Conservation (phyloP, 2,113 vertebrate species). For the Gnathonemus longibarbis region DNA sequence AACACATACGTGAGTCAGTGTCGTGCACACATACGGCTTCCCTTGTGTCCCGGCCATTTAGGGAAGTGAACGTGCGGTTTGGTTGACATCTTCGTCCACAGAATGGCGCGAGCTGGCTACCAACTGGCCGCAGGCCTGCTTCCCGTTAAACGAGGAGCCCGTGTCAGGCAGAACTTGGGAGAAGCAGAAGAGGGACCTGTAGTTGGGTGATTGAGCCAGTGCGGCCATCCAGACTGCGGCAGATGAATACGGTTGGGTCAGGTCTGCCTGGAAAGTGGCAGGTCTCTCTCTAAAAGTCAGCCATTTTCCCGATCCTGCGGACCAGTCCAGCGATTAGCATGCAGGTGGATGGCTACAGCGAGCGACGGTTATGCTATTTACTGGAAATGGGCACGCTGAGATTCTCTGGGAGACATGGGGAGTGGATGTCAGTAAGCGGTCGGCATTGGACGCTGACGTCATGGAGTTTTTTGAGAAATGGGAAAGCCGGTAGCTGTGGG, state of each 20-base stretch:
- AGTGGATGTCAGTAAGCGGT: background rate
- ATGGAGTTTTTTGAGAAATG: background rate
- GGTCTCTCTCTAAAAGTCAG: background rate
- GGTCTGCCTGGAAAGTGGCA: background rate
- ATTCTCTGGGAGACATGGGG: background rate
- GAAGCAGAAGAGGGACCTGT: background rate
- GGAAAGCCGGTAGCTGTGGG: background rate
- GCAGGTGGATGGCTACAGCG: background rate
- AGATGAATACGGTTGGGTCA: background rate
- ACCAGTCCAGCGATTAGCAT: background rate
- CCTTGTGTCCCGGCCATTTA: background rate
- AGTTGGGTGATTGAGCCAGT: background rate
- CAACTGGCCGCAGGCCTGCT: background rate
- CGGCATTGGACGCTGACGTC: background rate
- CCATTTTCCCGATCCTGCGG: background rate
- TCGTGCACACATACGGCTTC: background rate
- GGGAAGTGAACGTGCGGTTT: background rate
- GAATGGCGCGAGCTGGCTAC: background rate
- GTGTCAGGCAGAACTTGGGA: background rate
- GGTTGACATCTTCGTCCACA: background rate
- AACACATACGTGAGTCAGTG: background rate
- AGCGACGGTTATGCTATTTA: background rate
- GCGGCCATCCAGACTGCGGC: background rate
- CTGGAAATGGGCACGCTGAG: background rate
- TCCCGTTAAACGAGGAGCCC: background rate